Base-by-base conservation (phyloP, 2,113 vertebrate genomes). In the Myotis yumanensis region DNA sequence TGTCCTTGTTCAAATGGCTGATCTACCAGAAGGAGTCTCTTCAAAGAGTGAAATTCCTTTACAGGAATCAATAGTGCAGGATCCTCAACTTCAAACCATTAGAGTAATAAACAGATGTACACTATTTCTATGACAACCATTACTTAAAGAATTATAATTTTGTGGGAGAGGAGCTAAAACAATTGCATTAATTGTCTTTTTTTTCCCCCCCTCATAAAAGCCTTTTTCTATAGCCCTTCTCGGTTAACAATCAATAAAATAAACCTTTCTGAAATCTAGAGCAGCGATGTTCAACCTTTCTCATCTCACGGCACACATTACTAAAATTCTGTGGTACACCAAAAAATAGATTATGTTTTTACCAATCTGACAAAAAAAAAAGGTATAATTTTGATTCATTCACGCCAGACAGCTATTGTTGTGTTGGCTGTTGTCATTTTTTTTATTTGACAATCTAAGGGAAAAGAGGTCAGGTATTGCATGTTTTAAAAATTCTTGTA, bases 191-290 rank as follows among this genome's bases (percentile, higher is more conserved):
- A 22, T 64, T 76, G 43, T 72, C 37, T 51, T 54, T 83, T 73
- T 52, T 46, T 77, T 59, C 15, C 2, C 71, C 15, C 2, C 32
- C 17, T 16, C 3, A 51, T 10, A 72, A 85, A 85, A 92, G 54
- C 7, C 79, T 93, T 93, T 95, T 57, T 68, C 51, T 95, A 62
- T 95, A 92, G 43, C 17, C 35, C 51, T 92, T 80, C 11, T 95
- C 92, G 87, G 3, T 79, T 82, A 66, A 87, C 3, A 0, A n/a
- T 35, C 51, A 11, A 92, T 35, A 82, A 83, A 90, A 89, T 71
- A 79, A 95, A 8, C 35, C 35, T 88, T 40, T 93, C 46, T 57
- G 72, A 89, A 94, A 75, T 79, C 57, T 25, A 89, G 77, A 87
- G 23, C 40, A 91, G 30, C 17, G 5, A 51, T 52, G n/a, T n/a